Percentiles rank a stretch among this genome's conserved stretches.
Conservation (phyloP, 2,888 invertebrate species). For the Platycheirus rosarum region DNA sequence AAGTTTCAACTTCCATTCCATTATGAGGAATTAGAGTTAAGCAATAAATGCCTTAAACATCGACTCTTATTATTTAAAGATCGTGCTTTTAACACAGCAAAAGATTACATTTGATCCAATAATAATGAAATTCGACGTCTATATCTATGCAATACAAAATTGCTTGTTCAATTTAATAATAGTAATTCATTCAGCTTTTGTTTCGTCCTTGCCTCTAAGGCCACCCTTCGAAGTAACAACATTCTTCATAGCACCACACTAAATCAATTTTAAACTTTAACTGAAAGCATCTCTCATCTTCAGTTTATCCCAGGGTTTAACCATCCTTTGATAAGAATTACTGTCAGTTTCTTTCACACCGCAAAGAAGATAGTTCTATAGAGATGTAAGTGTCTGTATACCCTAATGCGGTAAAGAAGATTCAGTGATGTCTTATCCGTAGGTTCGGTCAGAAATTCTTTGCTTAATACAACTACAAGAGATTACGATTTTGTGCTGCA, state of each 20-base stretch:
- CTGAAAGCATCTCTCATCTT: conserved; percentile 37
- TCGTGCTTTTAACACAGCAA: too few species aligned
- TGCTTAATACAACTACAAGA: conserved; percentile 25
- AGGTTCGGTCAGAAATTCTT: conserved; percentile 34
- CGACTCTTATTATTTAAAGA: too few species aligned
- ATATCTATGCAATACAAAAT: too few species aligned
- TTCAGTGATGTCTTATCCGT: conserved; percentile 14
- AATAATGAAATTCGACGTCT: too few species aligned
- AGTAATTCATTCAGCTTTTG: too few species aligned
- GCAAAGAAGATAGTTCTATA: not conserved
- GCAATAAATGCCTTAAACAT: too few species aligned
- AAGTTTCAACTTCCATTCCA: too few species aligned
- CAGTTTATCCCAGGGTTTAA: conserved; percentile 39
- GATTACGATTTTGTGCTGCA: conserved; percentile 40
- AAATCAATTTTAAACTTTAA: conserved; percentile 39
- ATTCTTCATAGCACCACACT: not conserved
- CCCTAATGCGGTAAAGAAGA: not conserved
- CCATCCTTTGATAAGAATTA: conserved; percentile 41
- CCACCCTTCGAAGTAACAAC: not conserved
- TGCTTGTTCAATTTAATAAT: too few species aligned
- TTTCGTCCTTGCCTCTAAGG: too few species aligned
- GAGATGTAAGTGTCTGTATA: not conserved
- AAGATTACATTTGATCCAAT: too few species aligned
- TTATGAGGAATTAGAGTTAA: too few species aligned
- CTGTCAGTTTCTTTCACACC: conserved; percentile 37